phyloP scores from a whole-genome alignment of 2,113 vertebrate species.

The Lucifuga dentata region DNA sequence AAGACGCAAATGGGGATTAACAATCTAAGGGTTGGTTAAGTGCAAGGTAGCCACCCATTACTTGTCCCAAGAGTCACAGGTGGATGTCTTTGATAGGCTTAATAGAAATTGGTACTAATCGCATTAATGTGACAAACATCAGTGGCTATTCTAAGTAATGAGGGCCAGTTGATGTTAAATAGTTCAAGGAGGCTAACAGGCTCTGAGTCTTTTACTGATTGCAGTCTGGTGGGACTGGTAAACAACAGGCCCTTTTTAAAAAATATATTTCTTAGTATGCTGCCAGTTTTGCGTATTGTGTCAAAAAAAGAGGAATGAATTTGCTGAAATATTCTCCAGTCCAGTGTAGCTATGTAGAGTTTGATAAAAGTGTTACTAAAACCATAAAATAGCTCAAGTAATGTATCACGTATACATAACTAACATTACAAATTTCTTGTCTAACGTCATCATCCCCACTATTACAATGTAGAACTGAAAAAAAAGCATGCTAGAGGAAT shows the following conservation, averaged over 20 bases:
- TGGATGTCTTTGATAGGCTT: slow-evolving; percentile 53
- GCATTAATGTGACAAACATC: slow-evolving; percentile 77
- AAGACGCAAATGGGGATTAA: slow-evolving; percentile 4
- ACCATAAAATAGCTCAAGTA: neutral
- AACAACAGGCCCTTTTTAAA: slow-evolving; percentile 56
- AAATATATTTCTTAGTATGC: too few relatives aligned
- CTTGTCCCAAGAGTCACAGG: slow-evolving; percentile 34
- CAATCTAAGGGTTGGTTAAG: slow-evolving; percentile 26
- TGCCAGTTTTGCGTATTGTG: slow-evolving; percentile 9
- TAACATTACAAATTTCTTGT: neutral
- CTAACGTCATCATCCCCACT: slow-evolving; percentile 11
- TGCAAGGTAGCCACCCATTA: slow-evolving; percentile 18
- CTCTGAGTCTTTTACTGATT: slow-evolving; percentile 76
- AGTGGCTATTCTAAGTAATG: slow-evolving; percentile 73
- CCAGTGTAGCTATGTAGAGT: slow-evolving; percentile 2
- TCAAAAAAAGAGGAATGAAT: slow-evolving; percentile 12
- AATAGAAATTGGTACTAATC: slow-evolving; percentile 73
- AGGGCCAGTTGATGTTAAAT: slow-evolving; percentile 73
- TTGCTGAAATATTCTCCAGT: slow-evolving; percentile 17
- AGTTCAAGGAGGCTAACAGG: slow-evolving; percentile 78
- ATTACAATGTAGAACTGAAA: slow-evolving; percentile 24
- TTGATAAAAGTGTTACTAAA: too few relatives aligned
- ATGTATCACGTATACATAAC: slow-evolving; percentile 31
- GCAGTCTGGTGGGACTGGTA: slow-evolving; percentile 63
- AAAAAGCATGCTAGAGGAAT: slow-evolving; percentile 12